Base-by-base conservation (phyloP, 1,140 invertebrate species). In the Pachypeltis micranthus region DNA sequence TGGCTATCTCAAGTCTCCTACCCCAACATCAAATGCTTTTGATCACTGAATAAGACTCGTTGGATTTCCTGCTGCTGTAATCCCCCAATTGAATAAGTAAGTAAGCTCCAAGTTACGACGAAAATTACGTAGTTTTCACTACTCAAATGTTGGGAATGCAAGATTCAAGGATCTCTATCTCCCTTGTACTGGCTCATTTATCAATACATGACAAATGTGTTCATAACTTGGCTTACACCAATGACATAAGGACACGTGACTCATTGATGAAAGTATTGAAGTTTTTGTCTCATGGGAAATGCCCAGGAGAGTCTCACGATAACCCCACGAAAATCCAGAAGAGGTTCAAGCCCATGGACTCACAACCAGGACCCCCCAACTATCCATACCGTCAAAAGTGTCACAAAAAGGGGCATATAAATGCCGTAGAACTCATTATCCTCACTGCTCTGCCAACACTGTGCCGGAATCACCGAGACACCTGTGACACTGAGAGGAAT, bases 191-290 rank as follows among this genome's bases (percentile, higher is more conserved):
- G 3, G 66, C 65, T 1, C 63, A 68, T 47, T 10, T 58, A 2
- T 28, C 56, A 0, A 59, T 63, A 44, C 51, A 62, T 51, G 66
- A 68, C 19, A 2, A 7, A 7, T 47, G 59, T 0, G 24, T 68
- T 12, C 51, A 62, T 2, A 61, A 56, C 14, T 24, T 67, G 7
- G 63, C 58, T 1, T 65, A 57, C 34, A 64, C 62, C 2, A 26
- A 26, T 16, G 65, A 68, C 16, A 57, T 68, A 2, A 25, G 10
- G 1, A 44, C 60, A 1, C 44, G 66, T 19, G 59, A 34, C 16
- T 23, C 14, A 16, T 57, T 68, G 24, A 44, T 62, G n/a, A 61
- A 59, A 31, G 65, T 67, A 26, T 44, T 65, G 60, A 63, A 57
- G 23, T 25, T 27, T 25, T 16, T 63, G 1, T 63, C 62, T 2